Conservation (phyloP, 2,888 invertebrate genomes). For the Polydesmus complanatus region DNA sequence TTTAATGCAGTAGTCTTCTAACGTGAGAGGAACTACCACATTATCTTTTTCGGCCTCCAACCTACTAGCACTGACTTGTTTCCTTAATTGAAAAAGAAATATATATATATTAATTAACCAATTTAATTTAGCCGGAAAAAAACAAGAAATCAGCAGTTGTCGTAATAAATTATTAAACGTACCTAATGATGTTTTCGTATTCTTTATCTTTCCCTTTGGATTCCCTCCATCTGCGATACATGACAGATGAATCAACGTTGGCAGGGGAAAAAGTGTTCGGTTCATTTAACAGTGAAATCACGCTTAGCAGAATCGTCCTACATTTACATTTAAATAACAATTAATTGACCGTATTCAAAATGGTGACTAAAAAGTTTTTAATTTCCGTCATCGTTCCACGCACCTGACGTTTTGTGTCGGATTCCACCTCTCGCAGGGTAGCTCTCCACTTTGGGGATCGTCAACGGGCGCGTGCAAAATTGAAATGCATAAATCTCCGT, state of each 20-base stretch:
- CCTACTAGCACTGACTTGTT: slow-evolving; percentile 90
- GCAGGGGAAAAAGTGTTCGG: slow-evolving; percentile 99
- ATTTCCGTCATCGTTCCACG: slow-evolving; percentile 13
- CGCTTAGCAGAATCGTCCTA: slow-evolving; percentile 89
- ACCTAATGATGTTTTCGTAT: slow-evolving; percentile 98
- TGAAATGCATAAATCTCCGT: slow-evolving; percentile 98
- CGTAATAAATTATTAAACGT: slow-evolving; percentile 17
- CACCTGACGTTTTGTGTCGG: slow-evolving; percentile 94
- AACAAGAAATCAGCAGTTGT: background rate
- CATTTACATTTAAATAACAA: slow-evolving; percentile 15
- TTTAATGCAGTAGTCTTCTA: slow-evolving; percentile 93
- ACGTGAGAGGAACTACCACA: slow-evolving; percentile 86
- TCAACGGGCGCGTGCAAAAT: slow-evolving; percentile 98
- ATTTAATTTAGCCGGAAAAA: background rate
- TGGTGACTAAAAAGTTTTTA: background rate
- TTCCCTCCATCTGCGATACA: slow-evolving; percentile 97
- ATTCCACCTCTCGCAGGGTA: slow-evolving; percentile 99
- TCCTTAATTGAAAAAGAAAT: slow-evolving; percentile 45
- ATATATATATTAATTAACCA: background rate
- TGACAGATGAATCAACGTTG: slow-evolving; percentile 98
- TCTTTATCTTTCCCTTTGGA: slow-evolving; percentile 96
- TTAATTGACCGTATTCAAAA: background rate
- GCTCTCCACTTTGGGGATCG: slow-evolving; percentile 96
- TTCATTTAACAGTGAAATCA: slow-evolving; percentile 96
- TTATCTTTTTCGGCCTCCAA: slow-evolving; percentile 93